Percentiles rank a stretch among this genome's conserved stretches.
Conservation (phyloP, 2,113 vertebrate species). For the Australoheros scitulus region DNA sequence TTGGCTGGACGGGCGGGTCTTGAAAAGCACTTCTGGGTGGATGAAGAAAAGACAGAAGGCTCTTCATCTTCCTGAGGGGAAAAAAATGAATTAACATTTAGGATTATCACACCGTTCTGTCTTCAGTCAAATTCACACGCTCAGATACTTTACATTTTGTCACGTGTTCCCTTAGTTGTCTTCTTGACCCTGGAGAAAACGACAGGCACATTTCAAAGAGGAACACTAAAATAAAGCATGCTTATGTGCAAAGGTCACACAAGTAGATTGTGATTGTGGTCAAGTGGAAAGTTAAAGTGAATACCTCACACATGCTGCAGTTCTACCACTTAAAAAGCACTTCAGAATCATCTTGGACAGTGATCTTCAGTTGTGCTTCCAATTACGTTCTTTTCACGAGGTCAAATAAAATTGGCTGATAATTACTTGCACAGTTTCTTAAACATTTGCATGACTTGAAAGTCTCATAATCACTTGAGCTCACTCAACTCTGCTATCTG, state of each 20-base stretch:
- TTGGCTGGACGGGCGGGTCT: constrained; percentile 91
- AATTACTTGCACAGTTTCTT: constrained; percentile 36
- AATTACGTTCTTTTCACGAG: constrained; percentile 29
- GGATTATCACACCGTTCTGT: constrained; percentile 58
- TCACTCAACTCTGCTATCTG: constrained; percentile 37
- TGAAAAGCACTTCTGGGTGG: constrained; percentile 86
- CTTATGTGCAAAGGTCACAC: constrained; percentile 37
- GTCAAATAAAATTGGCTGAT: constrained; percentile 45
- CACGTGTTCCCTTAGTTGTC: constrained; percentile 70
- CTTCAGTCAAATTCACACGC: constrained; percentile 33
- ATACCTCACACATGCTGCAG: not conserved
- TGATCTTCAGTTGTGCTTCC: not conserved
- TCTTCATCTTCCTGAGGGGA: constrained; percentile 69
- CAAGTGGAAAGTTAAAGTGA: not conserved
- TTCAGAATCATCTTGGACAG: constrained; percentile 10
- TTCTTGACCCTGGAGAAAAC: constrained; percentile 68
- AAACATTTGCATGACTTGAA: constrained; percentile 65
- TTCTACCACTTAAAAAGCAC: not conserved
- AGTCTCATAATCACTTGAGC: constrained; percentile 50
- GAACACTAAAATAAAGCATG: constrained; percentile 26
- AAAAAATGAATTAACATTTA: constrained; percentile 71
- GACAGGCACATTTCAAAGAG: constrained; percentile 72
- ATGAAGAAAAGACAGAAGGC: constrained; percentile 50
- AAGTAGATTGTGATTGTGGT: not conserved
- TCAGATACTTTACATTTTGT: constrained; percentile 75